A percentile compares a stretch with the other conserved stretches of the same genome.
phyloP scores from a whole-genome alignment of 2,113 vertebrate species.

The Ranitomeya imitator region DNA sequence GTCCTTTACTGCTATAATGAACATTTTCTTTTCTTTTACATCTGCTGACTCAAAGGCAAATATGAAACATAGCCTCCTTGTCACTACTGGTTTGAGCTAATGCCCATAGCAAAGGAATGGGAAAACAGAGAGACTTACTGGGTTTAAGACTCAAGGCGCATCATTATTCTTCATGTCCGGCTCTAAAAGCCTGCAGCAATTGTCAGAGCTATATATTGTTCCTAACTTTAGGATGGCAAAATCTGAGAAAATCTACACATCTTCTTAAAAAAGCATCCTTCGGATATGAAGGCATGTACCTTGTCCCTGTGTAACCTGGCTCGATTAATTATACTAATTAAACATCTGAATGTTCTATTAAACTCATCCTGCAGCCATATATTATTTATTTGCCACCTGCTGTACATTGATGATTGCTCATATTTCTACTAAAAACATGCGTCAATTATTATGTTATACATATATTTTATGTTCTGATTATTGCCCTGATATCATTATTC shows the following conservation, averaged over 20 bases:
- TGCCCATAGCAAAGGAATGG: not conserved
- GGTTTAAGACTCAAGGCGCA: not conserved
- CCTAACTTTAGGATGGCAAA: not conserved
- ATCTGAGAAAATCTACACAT: not conserved
- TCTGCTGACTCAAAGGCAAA: not conserved
- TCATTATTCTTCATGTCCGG: not conserved
- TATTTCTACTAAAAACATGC: not conserved
- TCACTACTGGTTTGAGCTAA: not conserved
- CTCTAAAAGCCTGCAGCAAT: not conserved
- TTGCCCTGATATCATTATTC: not conserved
- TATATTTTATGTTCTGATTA: not conserved
- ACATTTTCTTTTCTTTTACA: not conserved
- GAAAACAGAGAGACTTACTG: not conserved
- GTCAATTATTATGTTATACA: not conserved
- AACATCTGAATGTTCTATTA: not conserved
- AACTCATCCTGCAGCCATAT: not conserved
- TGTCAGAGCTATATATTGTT: not conserved
- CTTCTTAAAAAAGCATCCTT: not conserved
- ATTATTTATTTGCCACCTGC: not conserved
- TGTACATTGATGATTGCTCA: not conserved
- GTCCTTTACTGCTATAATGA: no score
- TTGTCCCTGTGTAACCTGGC: not conserved
- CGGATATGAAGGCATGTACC: not conserved
- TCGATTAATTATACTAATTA: not conserved
- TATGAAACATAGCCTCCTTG: not conserved